phyloP scores from a whole-genome alignment of 1,140 invertebrate genomes.

The Apolygus lucorum region DNA sequence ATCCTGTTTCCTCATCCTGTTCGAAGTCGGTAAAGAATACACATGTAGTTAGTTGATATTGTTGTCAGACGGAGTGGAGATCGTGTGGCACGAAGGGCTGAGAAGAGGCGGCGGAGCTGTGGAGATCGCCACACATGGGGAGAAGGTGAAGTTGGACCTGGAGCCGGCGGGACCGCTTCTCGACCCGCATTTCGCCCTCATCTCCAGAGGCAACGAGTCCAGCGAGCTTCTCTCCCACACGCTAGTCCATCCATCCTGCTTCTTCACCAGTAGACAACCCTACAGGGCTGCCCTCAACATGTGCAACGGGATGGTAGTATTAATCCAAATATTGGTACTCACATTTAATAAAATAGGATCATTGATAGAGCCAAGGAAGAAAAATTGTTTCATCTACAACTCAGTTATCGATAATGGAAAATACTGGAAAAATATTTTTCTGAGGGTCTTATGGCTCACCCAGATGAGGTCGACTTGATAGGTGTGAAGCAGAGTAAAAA shows the following conservation, averaged over 20 bases:
- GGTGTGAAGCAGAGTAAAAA: no score
- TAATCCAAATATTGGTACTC: not conserved
- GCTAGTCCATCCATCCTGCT: conserved; percentile 30
- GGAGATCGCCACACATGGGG: conserved; percentile 14
- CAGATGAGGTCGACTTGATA: no score
- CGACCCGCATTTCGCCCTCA: conserved; percentile 14
- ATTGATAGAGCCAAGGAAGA: no score
- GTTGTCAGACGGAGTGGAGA: conserved; percentile 13
- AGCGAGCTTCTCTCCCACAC: conserved; percentile 19
- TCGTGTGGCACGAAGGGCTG: conserved; percentile 14
- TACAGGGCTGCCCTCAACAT: conserved; percentile 32
- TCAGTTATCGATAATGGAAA: no score
- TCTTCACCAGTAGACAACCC: conserved; percentile 28
- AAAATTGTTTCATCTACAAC: no score
- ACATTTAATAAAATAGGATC: no score
- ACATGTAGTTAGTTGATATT: not conserved
- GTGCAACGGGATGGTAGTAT: conserved; percentile 34
- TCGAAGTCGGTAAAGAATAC: not conserved
- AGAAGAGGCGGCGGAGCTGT: not conserved
- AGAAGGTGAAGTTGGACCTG: conserved; percentile 19
- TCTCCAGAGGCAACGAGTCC: conserved; percentile 24
- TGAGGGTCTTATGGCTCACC: no score
- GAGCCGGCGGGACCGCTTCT: not conserved
- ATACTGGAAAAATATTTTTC: no score
- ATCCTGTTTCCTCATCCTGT: not conserved